These are phyloP conservation scores for Oscheius sp. DNA, from an alignment of 1,140 invertebrate genomes.

Conservation along the genomic window DNA sequence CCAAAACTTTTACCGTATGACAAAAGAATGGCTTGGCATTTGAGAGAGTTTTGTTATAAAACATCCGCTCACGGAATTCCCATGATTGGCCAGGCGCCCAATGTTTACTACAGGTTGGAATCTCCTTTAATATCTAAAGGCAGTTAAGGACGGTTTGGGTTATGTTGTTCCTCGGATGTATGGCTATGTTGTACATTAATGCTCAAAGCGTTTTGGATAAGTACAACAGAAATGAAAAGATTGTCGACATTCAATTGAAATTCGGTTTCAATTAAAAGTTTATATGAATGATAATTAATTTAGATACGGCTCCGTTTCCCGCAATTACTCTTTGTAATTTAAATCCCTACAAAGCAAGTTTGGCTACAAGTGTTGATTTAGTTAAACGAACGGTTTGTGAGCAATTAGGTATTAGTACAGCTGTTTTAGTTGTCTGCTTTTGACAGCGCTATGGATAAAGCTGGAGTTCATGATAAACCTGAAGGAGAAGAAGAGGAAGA, in stretches of 20 bases:
- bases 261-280: conserved; percentile 38
- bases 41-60: conserved; percentile 50
- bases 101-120: conserved; percentile 41
- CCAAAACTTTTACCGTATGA: conserved; percentile 41
- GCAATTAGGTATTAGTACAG: not conserved
- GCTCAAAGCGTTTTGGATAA: conserved; percentile 46
- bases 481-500: conserved; percentile 17
- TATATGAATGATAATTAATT: not conserved
- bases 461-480: conserved; percentile 37
- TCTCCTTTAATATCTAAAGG: not conserved
- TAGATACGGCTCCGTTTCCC: conserved; percentile 50
- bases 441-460: conserved; percentile 48
- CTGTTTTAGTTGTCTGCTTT: conserved; percentile 44
- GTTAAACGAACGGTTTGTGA: conserved; percentile 47
- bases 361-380: conserved; percentile 44
- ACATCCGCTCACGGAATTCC: conserved; percentile 53
- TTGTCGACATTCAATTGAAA: conserved; percentile 52
- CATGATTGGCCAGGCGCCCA: conserved; percentile 49
- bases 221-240: conserved; percentile 50
- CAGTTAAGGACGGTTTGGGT: conserved; percentile 44
- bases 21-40: conserved; percentile 41
- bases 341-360: conserved; percentile 53
- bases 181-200: conserved; percentile 46
- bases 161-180: conserved; percentile 37
- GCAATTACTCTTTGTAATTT: conserved; percentile 55